Conservation (phyloP, 2,888 invertebrate species). For the Mantis religiosa region DNA sequence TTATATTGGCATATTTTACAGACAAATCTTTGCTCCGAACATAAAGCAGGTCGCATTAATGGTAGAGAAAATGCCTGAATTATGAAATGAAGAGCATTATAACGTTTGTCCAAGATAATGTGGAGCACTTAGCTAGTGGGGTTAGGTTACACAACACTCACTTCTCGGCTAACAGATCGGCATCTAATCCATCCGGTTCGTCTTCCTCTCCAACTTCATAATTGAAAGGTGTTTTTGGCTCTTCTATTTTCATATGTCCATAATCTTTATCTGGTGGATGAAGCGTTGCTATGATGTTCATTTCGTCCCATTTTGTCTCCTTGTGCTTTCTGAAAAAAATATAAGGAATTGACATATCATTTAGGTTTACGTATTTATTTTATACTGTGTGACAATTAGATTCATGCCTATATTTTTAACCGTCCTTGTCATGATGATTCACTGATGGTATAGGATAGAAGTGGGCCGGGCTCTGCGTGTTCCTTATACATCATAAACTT, state of each 20-base stretch:
- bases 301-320: constrained; percentile 91
- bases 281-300: constrained; percentile 96
- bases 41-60: no score
- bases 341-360: not conserved
- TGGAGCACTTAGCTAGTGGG: no score
- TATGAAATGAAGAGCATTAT: no score
- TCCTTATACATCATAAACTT: not conserved
- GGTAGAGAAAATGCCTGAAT: no score
- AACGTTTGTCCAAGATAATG: no score
- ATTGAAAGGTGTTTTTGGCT: constrained; percentile 93
- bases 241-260: constrained; percentile 97
- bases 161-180: constrained; percentile 74
- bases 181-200: constrained; percentile 53
- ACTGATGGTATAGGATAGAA: not conserved
- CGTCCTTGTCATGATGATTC: not conserved
- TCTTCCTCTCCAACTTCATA: constrained; percentile 61
- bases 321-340: constrained; percentile 39
- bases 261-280: constrained; percentile 98
- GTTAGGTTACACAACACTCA: constrained; percentile 39
- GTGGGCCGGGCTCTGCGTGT: not conserved
- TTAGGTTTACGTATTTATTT: not conserved
- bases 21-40: no score
- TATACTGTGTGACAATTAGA: not conserved
- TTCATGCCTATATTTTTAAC: not conserved
- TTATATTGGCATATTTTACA: no score